A percentile compares a stretch with the other conserved stretches of the same genome.
Evolutionary conservation across 2,888 invertebrate species (phyloP).

Genomic region (Caenorhabditis sp.): DNA sequence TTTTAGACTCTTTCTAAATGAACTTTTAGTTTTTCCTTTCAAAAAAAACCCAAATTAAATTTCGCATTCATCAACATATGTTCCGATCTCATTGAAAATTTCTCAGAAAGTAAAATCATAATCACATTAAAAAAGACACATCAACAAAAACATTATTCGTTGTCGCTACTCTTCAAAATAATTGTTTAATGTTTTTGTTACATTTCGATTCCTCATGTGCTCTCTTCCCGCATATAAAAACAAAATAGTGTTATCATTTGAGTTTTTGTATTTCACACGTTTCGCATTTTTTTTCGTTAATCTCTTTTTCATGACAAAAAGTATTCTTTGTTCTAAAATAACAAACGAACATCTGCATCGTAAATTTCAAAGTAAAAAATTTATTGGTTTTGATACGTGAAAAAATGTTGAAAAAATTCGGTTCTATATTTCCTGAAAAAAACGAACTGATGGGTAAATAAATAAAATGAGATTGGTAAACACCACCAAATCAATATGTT

Average conservation of each 20-base stretch:
- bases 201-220: neutral
- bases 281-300: neutral
- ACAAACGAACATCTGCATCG: neutral
- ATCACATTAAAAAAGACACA: neutral
- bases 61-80: no score
- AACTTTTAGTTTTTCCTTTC: no score
- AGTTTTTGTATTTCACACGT: neutral
- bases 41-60: no score
- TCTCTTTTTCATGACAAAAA: no score
- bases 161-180: neutral
- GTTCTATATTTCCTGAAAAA: neutral
- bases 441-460: neutral
- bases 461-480: neutral
- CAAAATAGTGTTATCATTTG: neutral
- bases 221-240: neutral
- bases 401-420: neutral
- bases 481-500: neutral
- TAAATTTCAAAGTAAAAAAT: neutral
- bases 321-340: neutral
- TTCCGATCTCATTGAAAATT: neutral
- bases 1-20: no score
- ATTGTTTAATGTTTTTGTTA: neutral
- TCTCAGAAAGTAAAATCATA: neutral
- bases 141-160: neutral
- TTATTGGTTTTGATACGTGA: no score